phyloP scores from a whole-genome alignment of 2,113 vertebrate species.

The Semnornis frantzii region DNA sequence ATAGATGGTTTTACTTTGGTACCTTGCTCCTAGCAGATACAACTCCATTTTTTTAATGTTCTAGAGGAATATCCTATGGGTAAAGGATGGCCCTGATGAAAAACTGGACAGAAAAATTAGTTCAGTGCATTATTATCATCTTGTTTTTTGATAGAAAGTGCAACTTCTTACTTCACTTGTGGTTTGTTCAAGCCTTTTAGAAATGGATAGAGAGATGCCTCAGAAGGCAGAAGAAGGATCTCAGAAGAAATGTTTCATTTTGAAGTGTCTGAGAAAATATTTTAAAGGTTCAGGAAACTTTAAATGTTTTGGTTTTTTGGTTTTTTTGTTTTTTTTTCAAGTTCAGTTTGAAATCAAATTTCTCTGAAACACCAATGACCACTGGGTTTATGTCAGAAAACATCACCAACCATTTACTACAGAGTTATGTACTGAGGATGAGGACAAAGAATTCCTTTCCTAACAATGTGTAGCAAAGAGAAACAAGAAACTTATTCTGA shows the following conservation, averaged over 20 bases:
- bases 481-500: not conserved
- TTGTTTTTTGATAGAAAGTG: not conserved
- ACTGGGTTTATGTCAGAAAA: not conserved
- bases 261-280: not conserved
- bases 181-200: not conserved
- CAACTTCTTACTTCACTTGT: not conserved
- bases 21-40: not conserved
- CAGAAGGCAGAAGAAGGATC: too few relatives aligned
- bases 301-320: too few relatives aligned
- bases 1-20: not conserved
- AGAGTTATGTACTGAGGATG: not conserved
- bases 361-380: not conserved
- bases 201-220: not conserved
- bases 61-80: not conserved
- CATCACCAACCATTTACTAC: not conserved
- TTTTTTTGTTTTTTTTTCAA: not conserved
- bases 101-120: not conserved
- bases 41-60: not conserved
- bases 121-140: not conserved
- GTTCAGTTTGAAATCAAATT: not conserved
- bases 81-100: not conserved
- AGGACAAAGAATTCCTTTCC: not conserved
- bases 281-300: not conserved
- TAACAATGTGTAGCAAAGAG: not conserved
- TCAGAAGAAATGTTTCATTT: not conserved